These are phyloP conservation scores for Hypothenemus hampei DNA, from an alignment of 1,140 invertebrate genomes.

Conservation along the genomic window DNA sequence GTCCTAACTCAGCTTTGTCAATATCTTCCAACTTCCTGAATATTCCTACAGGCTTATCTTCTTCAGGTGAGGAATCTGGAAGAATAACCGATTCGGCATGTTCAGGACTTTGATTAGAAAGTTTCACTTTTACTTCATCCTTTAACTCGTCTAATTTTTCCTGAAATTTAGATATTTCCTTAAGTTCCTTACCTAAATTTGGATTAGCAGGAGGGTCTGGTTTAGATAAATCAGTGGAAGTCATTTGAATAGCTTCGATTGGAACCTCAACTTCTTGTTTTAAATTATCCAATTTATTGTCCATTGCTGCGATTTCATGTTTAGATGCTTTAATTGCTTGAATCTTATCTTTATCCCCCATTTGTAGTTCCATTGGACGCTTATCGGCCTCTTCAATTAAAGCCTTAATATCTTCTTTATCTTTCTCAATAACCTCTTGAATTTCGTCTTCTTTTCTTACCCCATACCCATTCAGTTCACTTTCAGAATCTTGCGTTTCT, in stretches of 20 bases:
- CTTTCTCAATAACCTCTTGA: slow-evolving; percentile 19
- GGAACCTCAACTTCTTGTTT: slow-evolving; percentile 17
- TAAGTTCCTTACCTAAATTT: slow-evolving; percentile 5
- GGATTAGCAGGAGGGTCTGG: background rate
- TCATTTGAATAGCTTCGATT: background rate
- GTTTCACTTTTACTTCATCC: slow-evolving; percentile 22
- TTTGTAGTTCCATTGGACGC: slow-evolving; percentile 4
- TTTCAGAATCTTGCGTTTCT: slow-evolving; percentile 15
- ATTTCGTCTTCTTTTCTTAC: slow-evolving; percentile 19
- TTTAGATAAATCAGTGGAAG: background rate
- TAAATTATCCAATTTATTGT: slow-evolving; percentile 14
- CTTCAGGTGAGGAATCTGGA: slow-evolving; percentile 26
- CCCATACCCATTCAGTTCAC: slow-evolving; percentile 12
- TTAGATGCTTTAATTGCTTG: slow-evolving; percentile 14
- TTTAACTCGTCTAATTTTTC: slow-evolving; percentile 22
- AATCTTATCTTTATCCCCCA: slow-evolving; percentile 16
- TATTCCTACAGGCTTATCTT: slow-evolving; percentile 18
- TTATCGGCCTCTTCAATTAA: slow-evolving; percentile 19
- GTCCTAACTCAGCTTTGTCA: slow-evolving; percentile 38
- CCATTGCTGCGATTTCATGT: slow-evolving; percentile 11
- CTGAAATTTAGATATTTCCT: slow-evolving; percentile 10
- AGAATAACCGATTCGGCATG: slow-evolving; percentile 31
- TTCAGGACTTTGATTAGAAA: slow-evolving; percentile 25
- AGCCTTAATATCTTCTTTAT: slow-evolving; percentile 21
- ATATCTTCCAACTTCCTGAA: slow-evolving; percentile 21